Percentiles rank a stretch among this genome's conserved stretches.
These are phyloP conservation scores for Agriotes lineatus DNA, from an alignment of 2,888 invertebrate species.

Conservation along the genomic window DNA sequence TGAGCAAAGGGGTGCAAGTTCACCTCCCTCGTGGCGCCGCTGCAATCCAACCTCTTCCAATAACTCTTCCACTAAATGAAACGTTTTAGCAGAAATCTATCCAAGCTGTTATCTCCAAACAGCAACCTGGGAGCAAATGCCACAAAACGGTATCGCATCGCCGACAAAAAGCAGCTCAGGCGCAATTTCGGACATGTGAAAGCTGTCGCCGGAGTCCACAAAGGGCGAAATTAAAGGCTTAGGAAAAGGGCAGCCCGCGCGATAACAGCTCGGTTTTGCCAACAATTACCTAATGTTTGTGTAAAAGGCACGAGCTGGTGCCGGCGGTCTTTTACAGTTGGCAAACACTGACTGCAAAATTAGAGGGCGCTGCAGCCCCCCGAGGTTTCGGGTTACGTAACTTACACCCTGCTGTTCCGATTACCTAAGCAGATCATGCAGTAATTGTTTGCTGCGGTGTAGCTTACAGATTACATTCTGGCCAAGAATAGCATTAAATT, in stretches of 20 bases:
- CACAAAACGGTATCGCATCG: too few relatives aligned
- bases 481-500: conserved; percentile 30
- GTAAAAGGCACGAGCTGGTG: conserved; percentile 40
- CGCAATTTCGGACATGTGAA: background rate
- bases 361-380: conserved; percentile 20
- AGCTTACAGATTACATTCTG: conserved; percentile 33
- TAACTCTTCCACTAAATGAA: too few relatives aligned
- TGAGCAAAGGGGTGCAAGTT: too few relatives aligned
- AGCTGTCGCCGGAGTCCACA: background rate
- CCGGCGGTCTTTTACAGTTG: conserved; percentile 35
- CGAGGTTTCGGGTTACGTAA: conserved; percentile 36
- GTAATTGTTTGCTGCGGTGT: conserved; percentile 34
- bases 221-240: conserved; percentile 19
- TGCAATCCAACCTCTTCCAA: too few relatives aligned
- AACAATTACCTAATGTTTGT: conserved; percentile 36
- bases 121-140: too few relatives aligned
- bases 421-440: conserved; percentile 39
- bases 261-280: conserved; percentile 8
- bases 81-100: too few relatives aligned
- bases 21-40: too few relatives aligned
- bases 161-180: too few relatives aligned
- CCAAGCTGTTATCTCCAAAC: too few relatives aligned
- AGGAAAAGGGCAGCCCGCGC: conserved; percentile 1
- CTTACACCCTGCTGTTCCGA: conserved; percentile 17
- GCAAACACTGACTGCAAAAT: conserved; percentile 13